Conservation (phyloP, 2,113 vertebrate genomes). For the Pelodiscus sinensis region DNA sequence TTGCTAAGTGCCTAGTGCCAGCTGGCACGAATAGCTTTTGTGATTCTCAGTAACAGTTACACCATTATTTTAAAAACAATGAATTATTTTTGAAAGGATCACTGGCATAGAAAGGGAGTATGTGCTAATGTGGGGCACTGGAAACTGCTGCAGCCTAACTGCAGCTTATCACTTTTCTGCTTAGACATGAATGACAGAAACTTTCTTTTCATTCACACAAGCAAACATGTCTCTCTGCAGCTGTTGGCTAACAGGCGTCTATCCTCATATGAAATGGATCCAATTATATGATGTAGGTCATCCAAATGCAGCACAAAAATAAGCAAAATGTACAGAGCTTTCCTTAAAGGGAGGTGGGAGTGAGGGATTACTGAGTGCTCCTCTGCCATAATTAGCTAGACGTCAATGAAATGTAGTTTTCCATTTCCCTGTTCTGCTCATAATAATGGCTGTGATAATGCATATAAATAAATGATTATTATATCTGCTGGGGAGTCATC, state of each 20-base stretch:
- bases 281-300: constrained; percentile 12
- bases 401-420: neutral
- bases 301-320: constrained; percentile 37
- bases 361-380: neutral
- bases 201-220: constrained; percentile 41
- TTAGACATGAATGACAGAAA: constrained; percentile 41
- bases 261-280: constrained; percentile 31
- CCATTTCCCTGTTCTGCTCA: neutral
- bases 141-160: neutral
- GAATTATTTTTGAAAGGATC: constrained; percentile 55
- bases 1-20: constrained; percentile 63
- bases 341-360: neutral
- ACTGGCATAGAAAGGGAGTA: constrained; percentile 34
- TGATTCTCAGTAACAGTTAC: constrained; percentile 45
- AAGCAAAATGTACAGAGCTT: constrained; percentile 13
- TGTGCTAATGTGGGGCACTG: neutral
- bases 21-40: constrained; percentile 66
- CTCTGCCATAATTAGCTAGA: neutral
- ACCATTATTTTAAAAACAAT: constrained; percentile 67
- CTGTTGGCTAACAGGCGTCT: constrained; percentile 32
- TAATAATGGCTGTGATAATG: neutral
- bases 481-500: neutral
- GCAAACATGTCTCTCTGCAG: constrained; percentile 17
- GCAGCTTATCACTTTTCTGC: constrained; percentile 5
- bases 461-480: neutral